Percentiles rank a stretch among this genome's conserved stretches.
Conservation (phyloP, 2,888 invertebrate genomes). For the Drosophila heteroneura region DNA sequence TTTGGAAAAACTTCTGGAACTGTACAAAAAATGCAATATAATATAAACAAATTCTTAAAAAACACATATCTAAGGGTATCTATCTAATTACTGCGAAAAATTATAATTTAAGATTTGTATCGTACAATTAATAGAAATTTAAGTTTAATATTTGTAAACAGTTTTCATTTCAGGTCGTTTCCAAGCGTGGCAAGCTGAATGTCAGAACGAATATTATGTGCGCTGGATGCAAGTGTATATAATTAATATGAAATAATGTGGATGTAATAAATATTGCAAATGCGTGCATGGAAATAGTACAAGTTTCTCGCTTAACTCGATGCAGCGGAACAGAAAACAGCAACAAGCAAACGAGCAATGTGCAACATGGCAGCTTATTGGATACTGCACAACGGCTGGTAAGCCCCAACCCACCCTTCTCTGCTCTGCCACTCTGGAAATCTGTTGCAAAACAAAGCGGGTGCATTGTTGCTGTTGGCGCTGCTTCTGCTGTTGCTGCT, state of each 20-base stretch:
- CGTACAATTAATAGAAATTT: too few relatives aligned
- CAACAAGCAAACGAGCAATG: conserved; percentile 33
- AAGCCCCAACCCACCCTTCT: not conserved
- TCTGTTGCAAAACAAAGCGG: conserved; percentile 52
- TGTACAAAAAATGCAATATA: not conserved
- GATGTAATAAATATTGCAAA: conserved; percentile 59
- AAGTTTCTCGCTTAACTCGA: conserved; percentile 10
- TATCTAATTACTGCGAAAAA: not conserved
- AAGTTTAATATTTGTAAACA: not conserved
- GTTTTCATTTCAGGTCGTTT: not conserved
- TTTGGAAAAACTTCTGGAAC: not conserved
- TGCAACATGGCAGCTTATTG: conserved; percentile 54
- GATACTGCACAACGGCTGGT: not conserved
- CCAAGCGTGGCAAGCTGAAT: not conserved
- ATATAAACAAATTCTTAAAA: fast-evolving
- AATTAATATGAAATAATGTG: conserved; percentile 46
- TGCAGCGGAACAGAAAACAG: conserved; percentile 37
- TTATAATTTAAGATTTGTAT: not conserved
- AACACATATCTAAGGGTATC: not conserved
- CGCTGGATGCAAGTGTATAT: conserved; percentile 27
- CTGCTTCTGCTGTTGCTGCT: conserved; percentile 31
- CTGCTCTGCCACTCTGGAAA: conserved; percentile 16
- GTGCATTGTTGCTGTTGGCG: conserved; percentile 29
- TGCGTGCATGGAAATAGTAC: conserved; percentile 22
- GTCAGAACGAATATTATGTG: not conserved